Base-by-base conservation (phyloP, 2,113 vertebrate genomes). In the Grantiella picta region DNA sequence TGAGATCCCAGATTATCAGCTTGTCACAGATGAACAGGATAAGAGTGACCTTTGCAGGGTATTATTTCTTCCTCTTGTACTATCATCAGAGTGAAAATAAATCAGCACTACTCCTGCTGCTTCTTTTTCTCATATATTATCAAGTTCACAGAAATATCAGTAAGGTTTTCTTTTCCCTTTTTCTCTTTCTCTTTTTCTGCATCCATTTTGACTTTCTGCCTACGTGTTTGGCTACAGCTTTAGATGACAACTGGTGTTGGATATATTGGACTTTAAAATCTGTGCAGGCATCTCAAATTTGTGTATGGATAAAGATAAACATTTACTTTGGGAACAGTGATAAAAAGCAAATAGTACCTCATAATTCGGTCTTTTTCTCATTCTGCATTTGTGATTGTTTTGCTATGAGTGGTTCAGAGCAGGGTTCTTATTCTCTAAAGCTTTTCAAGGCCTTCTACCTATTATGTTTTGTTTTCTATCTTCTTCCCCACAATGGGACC, bases 231-330 rank as follows among this genome's bases (percentile, higher is more conserved):
- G 92, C 94, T 97, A 69, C 91, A 91, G 76, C 86, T 92, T 92
- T 87, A 90, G 82, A 79, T 92, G 70, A 60, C 0, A 1, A 88
- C 78, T 68, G 29, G 60, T 63, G 35, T 94, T 94, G 94, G 92
- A 76, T 83, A 89, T 82, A 87, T 64, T 92, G 78, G 92, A 68
- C 95, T 96, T 96, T 80, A 94, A 95, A 95, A 94, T 96, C 89
- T 82, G 15, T 71, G 65, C 60, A 93, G 86, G 65, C 80, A 95
- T 96, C 81, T 75, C 79, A n/a, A 71, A 92, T 94, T 84, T 92
- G 83, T 95, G 42, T 44, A 53, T 94, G 82, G 93, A 89, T 91
- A 86, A 97, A 93, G 86, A 75, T 94, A 97, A 97, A 98, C 95
- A 97, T 95, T 96, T 95, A 96, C 91, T 94, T 95, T 94, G 89